These are phyloP conservation scores for Lerema accius DNA, from an alignment of 1,140 invertebrate species.

Conservation along the genomic window DNA sequence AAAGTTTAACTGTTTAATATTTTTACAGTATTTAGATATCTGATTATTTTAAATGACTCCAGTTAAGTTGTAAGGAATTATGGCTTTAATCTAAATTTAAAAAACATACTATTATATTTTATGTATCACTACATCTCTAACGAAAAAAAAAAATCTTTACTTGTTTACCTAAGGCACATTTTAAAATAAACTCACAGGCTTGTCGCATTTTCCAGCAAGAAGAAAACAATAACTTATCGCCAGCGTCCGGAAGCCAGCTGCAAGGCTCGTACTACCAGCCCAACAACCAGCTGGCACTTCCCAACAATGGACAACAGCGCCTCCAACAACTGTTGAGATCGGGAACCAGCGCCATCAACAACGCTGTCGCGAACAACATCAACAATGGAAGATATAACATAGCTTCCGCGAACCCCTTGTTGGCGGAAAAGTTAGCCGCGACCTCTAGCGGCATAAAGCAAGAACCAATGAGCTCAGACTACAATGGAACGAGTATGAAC, in stretches of 20 bases:
- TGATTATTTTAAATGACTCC: too few species aligned
- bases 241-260: slow-evolving; percentile 68
- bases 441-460: slow-evolving; percentile 83
- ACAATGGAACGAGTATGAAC: slow-evolving; percentile 77
- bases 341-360: slow-evolving; percentile 74
- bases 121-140: too few species aligned
- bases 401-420: slow-evolving; percentile 90
- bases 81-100: too few species aligned
- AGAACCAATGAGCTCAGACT: slow-evolving; percentile 79
- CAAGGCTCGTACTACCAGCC: slow-evolving; percentile 70
- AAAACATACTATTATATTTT: neutral
- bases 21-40: too few species aligned
- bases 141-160: too few species aligned
- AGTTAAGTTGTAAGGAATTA: too few species aligned
- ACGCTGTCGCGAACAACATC: slow-evolving; percentile 78
- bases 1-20: too few species aligned
- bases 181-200: neutral
- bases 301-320: slow-evolving; percentile 71
- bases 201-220: slow-evolving; percentile 72
- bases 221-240: slow-evolving; percentile 81
- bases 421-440: slow-evolving; percentile 86
- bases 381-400: slow-evolving; percentile 89
- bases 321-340: slow-evolving; percentile 74
- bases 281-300: slow-evolving; percentile 59
- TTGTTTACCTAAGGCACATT: too few species aligned